Evolutionary conservation across 1,140 invertebrate species (phyloP).

Genomic region (Megalopta genalis): DNA sequence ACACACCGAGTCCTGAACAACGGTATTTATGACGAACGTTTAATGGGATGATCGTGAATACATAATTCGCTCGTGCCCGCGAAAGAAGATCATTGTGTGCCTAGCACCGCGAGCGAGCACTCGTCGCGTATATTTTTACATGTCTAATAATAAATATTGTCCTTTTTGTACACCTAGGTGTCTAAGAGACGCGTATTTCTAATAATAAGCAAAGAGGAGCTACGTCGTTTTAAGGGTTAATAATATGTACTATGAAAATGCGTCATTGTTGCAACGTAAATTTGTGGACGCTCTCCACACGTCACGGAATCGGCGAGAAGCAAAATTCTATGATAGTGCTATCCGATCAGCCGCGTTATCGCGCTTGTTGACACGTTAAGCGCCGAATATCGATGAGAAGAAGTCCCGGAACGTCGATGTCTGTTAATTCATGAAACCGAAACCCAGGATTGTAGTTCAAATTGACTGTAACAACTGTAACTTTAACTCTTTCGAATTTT

Average conservation of each 20-base stretch:
- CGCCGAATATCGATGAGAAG: no score
- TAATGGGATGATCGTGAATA: neutral
- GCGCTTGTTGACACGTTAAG: no score
- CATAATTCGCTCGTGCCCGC: no score
- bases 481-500: no score
- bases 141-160: conserved; percentile 38
- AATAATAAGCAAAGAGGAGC: conserved; percentile 37
- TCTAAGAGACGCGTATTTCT: conserved; percentile 37
- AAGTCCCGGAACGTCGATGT: no score
- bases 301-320: conserved; percentile 1
- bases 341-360: neutral
- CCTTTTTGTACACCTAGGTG: conserved; percentile 28
- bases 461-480: no score
- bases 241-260: conserved; percentile 40
- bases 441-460: no score
- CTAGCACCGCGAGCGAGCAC: neutral
- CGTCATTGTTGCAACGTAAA: conserved; percentile 27
- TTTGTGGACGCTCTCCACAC: neutral
- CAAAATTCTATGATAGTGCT: neutral
- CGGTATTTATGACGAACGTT: neutral
- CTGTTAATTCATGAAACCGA: no score
- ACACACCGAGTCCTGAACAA: no score
- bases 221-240: conserved; percentile 36
- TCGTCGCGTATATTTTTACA: conserved; percentile 15
- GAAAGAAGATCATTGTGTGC: no score